These are phyloP conservation scores for Takifugu flavidus DNA, from an alignment of 2,113 vertebrate species.

Conservation along the genomic window DNA sequence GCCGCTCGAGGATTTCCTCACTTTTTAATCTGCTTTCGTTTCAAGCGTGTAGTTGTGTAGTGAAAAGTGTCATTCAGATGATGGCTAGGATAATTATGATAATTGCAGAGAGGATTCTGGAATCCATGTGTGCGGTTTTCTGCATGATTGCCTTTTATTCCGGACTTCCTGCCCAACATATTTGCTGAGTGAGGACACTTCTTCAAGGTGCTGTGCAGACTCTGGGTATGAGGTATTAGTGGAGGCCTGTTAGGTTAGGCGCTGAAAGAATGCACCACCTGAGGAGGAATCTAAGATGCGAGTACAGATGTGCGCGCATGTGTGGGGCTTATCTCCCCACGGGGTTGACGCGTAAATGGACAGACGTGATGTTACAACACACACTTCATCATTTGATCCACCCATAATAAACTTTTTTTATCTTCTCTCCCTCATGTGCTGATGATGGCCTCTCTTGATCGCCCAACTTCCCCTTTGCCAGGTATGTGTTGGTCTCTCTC, in stretches of 20 bases:
- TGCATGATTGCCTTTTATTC: background rate
- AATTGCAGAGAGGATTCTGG: background rate
- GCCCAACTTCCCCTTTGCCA: constrained; percentile 27
- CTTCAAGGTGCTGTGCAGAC: constrained; percentile 1
- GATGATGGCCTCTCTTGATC: constrained; percentile 8
- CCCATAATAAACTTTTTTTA: background rate
- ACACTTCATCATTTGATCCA: too few relatives aligned
- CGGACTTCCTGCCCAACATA: background rate
- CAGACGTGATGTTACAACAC: too few relatives aligned
- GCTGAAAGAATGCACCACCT: too few relatives aligned
- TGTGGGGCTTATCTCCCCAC: too few relatives aligned
- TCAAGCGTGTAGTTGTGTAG: background rate
- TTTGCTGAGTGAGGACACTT: background rate
- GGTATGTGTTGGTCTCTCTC: constrained; percentile 52
- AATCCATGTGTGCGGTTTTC: background rate
- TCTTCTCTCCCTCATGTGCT: constrained; percentile 14
- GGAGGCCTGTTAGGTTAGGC: too few relatives aligned
- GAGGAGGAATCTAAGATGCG: too few relatives aligned
- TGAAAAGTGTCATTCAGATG: background rate
- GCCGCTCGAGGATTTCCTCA: background rate
- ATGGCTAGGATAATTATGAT: background rate
- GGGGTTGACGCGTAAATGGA: too few relatives aligned
- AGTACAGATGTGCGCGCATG: too few relatives aligned
- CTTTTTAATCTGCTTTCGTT: background rate
- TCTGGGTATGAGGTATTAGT: too few relatives aligned